phyloP scores from a whole-genome alignment of 2,888 invertebrate species.

The Achlya flavicornis region DNA sequence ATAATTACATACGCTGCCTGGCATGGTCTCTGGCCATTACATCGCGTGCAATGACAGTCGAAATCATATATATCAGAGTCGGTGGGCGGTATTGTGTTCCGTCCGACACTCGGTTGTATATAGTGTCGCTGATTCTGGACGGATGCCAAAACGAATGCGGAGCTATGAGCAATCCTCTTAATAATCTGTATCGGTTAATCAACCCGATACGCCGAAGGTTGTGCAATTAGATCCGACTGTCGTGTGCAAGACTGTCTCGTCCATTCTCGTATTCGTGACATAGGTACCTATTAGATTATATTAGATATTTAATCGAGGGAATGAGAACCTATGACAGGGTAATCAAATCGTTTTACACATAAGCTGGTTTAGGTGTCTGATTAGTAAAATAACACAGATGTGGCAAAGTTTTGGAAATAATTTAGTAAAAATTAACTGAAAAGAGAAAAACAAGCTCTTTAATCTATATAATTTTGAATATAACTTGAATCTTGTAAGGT shows the following conservation, averaged over 20 bases:
- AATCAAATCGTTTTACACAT: not conserved
- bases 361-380: not conserved
- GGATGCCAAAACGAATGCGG: slow-evolving; percentile 69
- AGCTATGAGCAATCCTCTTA: slow-evolving; percentile 74
- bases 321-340: not conserved
- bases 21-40: slow-evolving; percentile 21
- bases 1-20: slow-evolving; percentile 35
- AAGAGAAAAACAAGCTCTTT: no score
- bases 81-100: slow-evolving; percentile 64
- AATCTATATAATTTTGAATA: no score
- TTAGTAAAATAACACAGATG: not conserved
- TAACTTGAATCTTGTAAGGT: no score
- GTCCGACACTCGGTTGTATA: slow-evolving; percentile 32
- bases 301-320: slow-evolving; percentile 9
- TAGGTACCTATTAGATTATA: slow-evolving; percentile 18
- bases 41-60: slow-evolving; percentile 43
- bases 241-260: slow-evolving; percentile 32
- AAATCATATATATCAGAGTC: slow-evolving; percentile 54
- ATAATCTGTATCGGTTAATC: slow-evolving; percentile 79
- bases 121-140: slow-evolving; percentile 61
- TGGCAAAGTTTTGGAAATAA: not conserved
- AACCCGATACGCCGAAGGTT: slow-evolving; percentile 70
- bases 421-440: not conserved
- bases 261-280: slow-evolving; percentile 32
- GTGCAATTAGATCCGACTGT: slow-evolving; percentile 52